These are phyloP conservation scores for Mimas tiliae DNA, from an alignment of 2,888 invertebrate genomes.

Conservation along the genomic window DNA sequence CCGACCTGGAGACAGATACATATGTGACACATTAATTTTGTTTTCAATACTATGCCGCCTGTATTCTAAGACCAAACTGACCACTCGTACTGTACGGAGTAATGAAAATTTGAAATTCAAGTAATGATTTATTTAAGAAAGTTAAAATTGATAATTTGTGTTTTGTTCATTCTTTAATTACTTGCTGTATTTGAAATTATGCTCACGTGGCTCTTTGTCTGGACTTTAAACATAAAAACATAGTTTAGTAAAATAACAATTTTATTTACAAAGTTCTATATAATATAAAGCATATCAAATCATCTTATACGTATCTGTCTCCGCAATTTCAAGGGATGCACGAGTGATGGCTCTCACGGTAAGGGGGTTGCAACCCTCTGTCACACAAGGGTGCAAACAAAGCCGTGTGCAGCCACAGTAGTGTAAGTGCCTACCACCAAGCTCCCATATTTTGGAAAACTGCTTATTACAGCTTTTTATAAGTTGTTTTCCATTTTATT, in stretches of 20 bases:
- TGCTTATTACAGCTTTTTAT: conserved; percentile 12
- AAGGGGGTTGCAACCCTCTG: conserved; percentile 9
- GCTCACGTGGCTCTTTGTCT: neutral
- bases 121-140: neutral
- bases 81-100: neutral
- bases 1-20: conserved; percentile 29
- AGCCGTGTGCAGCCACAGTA: conserved; percentile 11
- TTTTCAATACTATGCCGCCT: neutral
- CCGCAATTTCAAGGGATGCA: conserved; percentile 1
- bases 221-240: neutral
- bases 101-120: neutral
- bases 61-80: neutral
- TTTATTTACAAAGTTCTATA: neutral
- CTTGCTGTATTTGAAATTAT: neutral
- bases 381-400: conserved; percentile 8
- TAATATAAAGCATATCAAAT: neutral
- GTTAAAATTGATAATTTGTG: neutral
- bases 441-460: conserved; percentile 19
- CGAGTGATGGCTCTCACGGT: conserved; percentile 2
- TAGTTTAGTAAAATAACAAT: neutral
- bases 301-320: neutral
- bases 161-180: neutral
- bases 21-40: neutral
- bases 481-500: conserved; percentile 20
- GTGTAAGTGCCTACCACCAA: conserved; percentile 19